Evolutionary conservation across 2,888 invertebrate genomes (phyloP), one percentile per base, ranked within the genome.

Genomic region (Hirtodrosophila alboralis): DNA sequence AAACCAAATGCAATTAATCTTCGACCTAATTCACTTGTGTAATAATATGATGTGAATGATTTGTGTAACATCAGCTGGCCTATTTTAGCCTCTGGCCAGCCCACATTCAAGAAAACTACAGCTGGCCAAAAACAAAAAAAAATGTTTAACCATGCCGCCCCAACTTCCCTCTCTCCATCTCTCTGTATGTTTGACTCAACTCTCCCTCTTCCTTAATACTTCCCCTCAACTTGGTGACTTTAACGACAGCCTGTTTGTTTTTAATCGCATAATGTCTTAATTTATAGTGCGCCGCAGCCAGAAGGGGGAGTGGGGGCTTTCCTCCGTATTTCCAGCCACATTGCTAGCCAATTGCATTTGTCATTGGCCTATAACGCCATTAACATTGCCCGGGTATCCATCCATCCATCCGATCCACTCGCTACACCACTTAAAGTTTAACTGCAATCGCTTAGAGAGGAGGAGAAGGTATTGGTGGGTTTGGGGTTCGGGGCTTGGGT

Each of bases 231-330:
- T 67, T 51, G 61, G 67, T 64, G 70, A 64, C 61, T 76, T 80
- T 80, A 78, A 78, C 84, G 84, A 83, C 76, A 71, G 73, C 71
- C 81, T 78, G 86, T 87, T 87, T 87, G 87, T 78, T 87, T 86
- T 88, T 88, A 87, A 87, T 88, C 87, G 87, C 84, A 87, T 88
- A 88, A 88, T 88, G 88, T 88, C 88, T 88, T 88, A 89, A 88
- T 88, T 89, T 88, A 88, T 87, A 88, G 87, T 77, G 84, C 78
- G 49, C 23, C 53, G 60, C 43, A 63, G 64, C 56, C 47, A 6
- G 18, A 4, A 21, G 18, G 5, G 18, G 18, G 5, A 5, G 18
- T 63, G 38, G 37, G 31, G 37, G 18, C 36, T 18, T 52, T 26
- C 45, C 10, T 2, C 1, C 5, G 10, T 52, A 6, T 8, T n/a